These are phyloP conservation scores for Cephalopachus bancanus DNA, from an alignment of 2,797 vertebrate species.

Conservation along the genomic window DNA sequence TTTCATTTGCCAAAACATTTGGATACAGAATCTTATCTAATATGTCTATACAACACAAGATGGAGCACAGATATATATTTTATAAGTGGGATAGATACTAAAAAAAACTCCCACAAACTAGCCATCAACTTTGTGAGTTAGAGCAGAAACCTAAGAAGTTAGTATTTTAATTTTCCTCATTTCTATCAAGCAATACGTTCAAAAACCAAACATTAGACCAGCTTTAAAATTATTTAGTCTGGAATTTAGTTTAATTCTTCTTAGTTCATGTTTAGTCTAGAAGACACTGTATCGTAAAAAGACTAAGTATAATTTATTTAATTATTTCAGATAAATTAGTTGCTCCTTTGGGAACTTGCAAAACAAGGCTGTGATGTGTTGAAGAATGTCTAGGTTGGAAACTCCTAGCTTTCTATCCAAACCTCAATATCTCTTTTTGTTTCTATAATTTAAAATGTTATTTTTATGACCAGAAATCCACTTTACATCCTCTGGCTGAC, in stretches of 20 bases:
- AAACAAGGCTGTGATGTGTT: not conserved
- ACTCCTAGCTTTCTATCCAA: not conserved
- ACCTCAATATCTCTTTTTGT: not conserved
- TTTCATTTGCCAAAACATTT: not conserved
- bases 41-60: not conserved
- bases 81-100: not conserved
- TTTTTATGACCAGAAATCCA: slow-evolving; percentile 39
- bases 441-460: slow-evolving; percentile 22
- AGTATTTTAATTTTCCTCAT: not conserved
- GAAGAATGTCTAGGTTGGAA: not conserved
- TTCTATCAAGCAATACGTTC: not conserved
- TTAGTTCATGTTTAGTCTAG: slow-evolving; percentile 23
- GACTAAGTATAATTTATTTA: not conserved
- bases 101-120: not conserved
- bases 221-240: slow-evolving; percentile 14
- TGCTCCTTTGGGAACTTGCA: not conserved
- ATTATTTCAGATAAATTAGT: not conserved
- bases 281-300: not conserved
- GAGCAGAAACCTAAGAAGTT: not conserved
- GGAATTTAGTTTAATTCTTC: slow-evolving; percentile 7
- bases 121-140: not conserved
- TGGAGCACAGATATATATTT: not conserved
- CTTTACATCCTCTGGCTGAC: not conserved
- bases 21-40: not conserved
- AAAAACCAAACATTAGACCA: not conserved